phyloP scores from a whole-genome alignment of 2,797 vertebrate genomes.

The Zenarchopterus dispar region DNA sequence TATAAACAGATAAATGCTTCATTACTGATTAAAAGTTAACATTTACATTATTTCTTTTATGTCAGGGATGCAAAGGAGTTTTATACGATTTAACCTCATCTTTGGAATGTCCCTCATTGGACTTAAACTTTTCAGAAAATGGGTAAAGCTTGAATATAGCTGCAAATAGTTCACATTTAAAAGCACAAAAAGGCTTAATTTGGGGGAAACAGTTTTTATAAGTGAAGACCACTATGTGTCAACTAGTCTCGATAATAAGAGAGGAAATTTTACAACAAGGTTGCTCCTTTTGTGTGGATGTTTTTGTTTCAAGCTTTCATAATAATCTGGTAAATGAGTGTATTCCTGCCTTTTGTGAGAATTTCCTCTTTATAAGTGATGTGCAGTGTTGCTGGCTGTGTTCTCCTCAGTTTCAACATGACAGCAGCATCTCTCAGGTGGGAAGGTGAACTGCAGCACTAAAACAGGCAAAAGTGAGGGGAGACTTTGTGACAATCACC shows the following conservation, averaged over 20 bases:
- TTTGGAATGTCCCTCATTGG: not conserved
- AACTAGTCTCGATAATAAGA: not conserved
- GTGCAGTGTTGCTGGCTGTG: not conserved
- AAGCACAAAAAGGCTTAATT: too few species aligned
- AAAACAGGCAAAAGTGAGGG: constrained; percentile 44
- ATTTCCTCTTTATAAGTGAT: not conserved
- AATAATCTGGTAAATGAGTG: too few species aligned
- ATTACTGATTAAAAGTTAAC: constrained; percentile 23
- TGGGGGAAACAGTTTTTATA: too few species aligned
- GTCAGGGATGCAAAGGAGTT: not conserved
- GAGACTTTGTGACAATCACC: constrained; percentile 42
- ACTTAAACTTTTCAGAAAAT: too few species aligned
- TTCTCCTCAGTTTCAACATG: constrained; percentile 63
- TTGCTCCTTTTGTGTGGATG: too few species aligned
- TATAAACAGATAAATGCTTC: not conserved
- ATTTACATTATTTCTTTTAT: constrained; percentile 10
- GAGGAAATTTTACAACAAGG: too few species aligned
- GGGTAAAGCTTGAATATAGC: too few species aligned
- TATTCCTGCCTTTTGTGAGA: not conserved
- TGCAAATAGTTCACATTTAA: too few species aligned
- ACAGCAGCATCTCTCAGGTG: constrained; percentile 50
- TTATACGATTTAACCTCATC: not conserved
- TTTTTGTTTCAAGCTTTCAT: too few species aligned
- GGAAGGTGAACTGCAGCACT: constrained; percentile 55
- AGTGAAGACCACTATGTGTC: not conserved